These are phyloP conservation scores for Climacteris rufus DNA, from an alignment of 2,113 vertebrate genomes.

Conservation along the genomic window DNA sequence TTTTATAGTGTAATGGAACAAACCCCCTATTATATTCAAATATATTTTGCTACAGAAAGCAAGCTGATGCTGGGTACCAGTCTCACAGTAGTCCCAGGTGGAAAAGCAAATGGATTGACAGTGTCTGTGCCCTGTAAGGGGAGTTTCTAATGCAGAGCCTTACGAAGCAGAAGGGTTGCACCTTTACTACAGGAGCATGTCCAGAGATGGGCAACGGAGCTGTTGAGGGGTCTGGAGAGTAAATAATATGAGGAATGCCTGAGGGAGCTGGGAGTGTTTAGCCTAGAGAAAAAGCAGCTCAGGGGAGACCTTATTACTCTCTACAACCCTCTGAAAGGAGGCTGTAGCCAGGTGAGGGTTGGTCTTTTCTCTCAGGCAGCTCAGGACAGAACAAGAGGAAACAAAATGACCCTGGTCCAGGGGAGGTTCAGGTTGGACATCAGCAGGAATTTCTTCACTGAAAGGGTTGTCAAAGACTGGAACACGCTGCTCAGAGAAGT, in stretches of 20 bases:
- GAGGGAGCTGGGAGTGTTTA: not conserved
- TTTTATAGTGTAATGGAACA: not conserved
- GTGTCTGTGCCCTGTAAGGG: not conserved
- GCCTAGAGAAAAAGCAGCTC: not conserved
- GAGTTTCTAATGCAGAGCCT: not conserved
- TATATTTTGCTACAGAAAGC: not conserved
- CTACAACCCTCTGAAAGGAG: not conserved
- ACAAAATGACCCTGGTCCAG: not conserved
- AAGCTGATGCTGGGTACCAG: not conserved
- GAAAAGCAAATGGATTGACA: not conserved
- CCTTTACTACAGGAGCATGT: accelerated
- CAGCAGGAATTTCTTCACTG: not conserved
- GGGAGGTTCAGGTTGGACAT: too few relatives aligned
- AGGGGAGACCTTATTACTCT: not conserved
- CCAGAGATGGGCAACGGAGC: not conserved
- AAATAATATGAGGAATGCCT: not conserved
- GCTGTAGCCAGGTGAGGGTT: too few relatives aligned
- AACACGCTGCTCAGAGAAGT: not conserved
- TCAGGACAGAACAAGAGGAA: not conserved
- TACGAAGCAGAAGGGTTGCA: not conserved
- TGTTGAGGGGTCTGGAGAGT: not conserved
- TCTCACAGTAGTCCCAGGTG: not conserved
- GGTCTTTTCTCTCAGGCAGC: not conserved
- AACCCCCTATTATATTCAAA: not conserved
- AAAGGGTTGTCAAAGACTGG: not conserved